A percentile compares a stretch with the other conserved stretches of the same genome.
These are phyloP conservation scores for Trichonephila clavipes DNA, from an alignment of 1,140 invertebrate species.

Conservation along the genomic window DNA sequence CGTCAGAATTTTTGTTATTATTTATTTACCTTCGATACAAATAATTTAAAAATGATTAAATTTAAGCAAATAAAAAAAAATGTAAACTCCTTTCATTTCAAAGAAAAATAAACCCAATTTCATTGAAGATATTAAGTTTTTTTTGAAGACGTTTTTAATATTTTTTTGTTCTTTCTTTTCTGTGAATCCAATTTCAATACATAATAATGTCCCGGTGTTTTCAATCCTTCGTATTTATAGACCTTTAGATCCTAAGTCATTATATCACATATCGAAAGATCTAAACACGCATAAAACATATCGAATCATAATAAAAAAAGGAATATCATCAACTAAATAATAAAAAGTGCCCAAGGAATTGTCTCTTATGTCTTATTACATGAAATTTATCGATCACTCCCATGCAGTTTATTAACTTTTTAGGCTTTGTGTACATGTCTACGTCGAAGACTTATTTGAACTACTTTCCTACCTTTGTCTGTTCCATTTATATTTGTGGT, in stretches of 20 bases:
- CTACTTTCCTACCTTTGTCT: not conserved
- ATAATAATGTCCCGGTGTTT: not conserved
- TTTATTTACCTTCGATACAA: too few species aligned
- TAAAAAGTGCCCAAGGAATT: not conserved
- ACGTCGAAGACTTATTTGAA: not conserved
- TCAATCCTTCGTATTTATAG: not conserved
- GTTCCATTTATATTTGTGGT: not conserved
- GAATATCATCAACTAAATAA: not conserved
- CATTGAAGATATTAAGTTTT: too few species aligned
- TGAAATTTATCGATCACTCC: not conserved
- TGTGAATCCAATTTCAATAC: too few species aligned
- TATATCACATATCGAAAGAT: not conserved
- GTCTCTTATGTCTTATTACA: slow-evolving; percentile 3
- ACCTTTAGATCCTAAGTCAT: not conserved
- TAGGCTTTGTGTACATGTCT: slow-evolving; percentile 16
- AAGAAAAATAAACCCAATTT: too few species aligned
- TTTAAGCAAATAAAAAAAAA: too few species aligned
- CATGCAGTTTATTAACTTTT: slow-evolving; percentile 25
- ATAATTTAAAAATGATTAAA: too few species aligned
- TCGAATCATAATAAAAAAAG: not conserved
- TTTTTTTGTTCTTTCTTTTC: too few species aligned
- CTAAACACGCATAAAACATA: slow-evolving; percentile 13
- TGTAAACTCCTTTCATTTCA: too few species aligned
- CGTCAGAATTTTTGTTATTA: too few species aligned
- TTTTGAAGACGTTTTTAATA: too few species aligned